Evolutionary conservation across 2,797 vertebrate species (phyloP), one percentile per base, ranked within the genome.

Genomic region (Micromesistius poutassou): DNA sequence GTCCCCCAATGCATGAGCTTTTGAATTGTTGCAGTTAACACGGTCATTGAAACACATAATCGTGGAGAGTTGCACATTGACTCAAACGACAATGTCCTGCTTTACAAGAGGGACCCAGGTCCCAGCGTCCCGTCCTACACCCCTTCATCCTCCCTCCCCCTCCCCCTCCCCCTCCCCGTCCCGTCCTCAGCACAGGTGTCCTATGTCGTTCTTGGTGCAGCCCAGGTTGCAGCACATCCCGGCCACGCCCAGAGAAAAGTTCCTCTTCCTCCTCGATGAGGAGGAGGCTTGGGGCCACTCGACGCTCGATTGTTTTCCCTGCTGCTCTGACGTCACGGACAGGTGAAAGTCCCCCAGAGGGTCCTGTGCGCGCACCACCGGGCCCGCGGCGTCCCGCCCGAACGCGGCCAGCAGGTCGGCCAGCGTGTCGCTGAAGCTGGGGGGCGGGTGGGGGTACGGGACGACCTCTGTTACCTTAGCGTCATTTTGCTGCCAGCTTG

Each of bases 141-240:
- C 22, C 12, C 33, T 25, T 9, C 28, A 68, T 13, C 40, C n/a
- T n/a, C 30, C 73, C 30, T 13, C 30, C n/a, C 14, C 12, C 22
- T 13, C 22, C 22, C n/a, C 28, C 36, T 9, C 28, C 28, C 30
- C 62, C 25, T 9, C 25, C 76, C 78, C 78, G 77, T 2, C 71
- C 35, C 71, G 30, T 74, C 78, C 85, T 97, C 93, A 97, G 88
- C 97, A 98, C 85, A 95, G 80, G 1, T 79, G 89, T 83, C 94
- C 93, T 1, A 99, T 95, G 77, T 96, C 95, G 68, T 92, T 91
- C 91, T 94, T 96, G 14, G 93, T 96, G 87, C 97, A 98, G 74
- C 96, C 96, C 81, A 92, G 84, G 81, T 71, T 92, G 71, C 97
- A 98, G 88, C 97, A 98, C 83, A 95, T 93, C 9, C 91, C 89